Evolutionary conservation across 2,797 vertebrate species (phyloP), one percentile per base, ranked within the genome.

Genomic region (Lindbergichthys nudifrons): DNA sequence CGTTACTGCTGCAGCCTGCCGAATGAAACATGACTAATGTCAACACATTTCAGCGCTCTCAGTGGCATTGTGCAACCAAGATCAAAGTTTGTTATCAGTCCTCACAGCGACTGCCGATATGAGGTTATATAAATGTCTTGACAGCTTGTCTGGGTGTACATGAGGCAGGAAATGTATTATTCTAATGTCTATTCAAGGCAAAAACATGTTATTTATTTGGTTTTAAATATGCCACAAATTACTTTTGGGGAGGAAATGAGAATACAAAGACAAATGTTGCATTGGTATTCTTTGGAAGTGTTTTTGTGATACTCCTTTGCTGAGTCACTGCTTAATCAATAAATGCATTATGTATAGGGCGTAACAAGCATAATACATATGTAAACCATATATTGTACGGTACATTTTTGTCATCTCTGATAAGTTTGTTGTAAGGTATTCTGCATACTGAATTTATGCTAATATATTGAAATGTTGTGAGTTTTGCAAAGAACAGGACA

Each of bases 11-110:
- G 71, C 43, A 32, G 73, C 66, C 72, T 23, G 45, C 56, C 10
- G 48, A 3, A 62, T 26, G 45, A 52, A 68, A 21, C 52, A 39
- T 54, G 66, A 72, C 58, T 48, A 52, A 66, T 66, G 66, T 26
- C 60, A 61, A 61, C 71, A 66, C 51, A 62, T 62, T 56, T 70
- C 11, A 62, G 67, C 39, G 51, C 50, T 61, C 45, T 60, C 39
- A 5, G 54, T 10, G 45, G 23, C 39, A 5, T 10, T 21, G 54
- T 61, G 61, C 61, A 18, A 19, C 48, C 61, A 15, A 74, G 71
- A 54, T 68, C 58, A 64, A 30, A 58, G 19, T 79, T 65, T 52
- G 51, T 57, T 23, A 62, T 66, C 30, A 48, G 14, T 56, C 45
- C 32, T 39, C 16, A 11, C 4, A 48, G 54, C 54, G 41, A 7